Percentiles rank a stretch among this genome's conserved stretches.
These are phyloP conservation scores for Abscondita cerata DNA, from an alignment of 2,888 invertebrate species.

Conservation along the genomic window DNA sequence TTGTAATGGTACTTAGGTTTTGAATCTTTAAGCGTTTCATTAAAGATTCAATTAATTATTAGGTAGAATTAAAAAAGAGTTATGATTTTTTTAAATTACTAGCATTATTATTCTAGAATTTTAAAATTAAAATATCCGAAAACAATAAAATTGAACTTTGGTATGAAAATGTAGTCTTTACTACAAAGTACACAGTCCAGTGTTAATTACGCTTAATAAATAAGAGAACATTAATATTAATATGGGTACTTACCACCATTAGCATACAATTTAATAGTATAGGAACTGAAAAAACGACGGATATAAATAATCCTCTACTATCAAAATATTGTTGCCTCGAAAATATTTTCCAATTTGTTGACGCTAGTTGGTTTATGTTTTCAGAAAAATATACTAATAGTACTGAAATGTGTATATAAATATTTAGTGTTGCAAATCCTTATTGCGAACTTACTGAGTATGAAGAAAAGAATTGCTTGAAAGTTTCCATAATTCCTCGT, in stretches of 20 bases:
- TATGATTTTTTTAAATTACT: no score
- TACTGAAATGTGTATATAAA: slow-evolving; percentile 65
- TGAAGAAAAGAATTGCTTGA: slow-evolving; percentile 82
- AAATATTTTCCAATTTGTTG: slow-evolving; percentile 85
- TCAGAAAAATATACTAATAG: slow-evolving; percentile 89
- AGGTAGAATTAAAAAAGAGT: no score
- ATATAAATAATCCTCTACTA: slow-evolving; percentile 92
- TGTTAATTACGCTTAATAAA: no score
- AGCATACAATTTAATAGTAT: slow-evolving; percentile 91
- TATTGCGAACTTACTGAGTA: slow-evolving; percentile 71
- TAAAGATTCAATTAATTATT: no score
- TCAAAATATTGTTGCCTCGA: slow-evolving; percentile 94
- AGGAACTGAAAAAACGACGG: slow-evolving; percentile 92
- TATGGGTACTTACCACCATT: slow-evolving; percentile 80
- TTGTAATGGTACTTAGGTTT: no score
- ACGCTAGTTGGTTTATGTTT: slow-evolving; percentile 88
- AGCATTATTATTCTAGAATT: no score
- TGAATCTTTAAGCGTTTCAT: no score
- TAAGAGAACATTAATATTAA: not conserved
- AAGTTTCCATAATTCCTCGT: slow-evolving; percentile 88
- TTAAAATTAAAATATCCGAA: no score
- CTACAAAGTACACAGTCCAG: no score
- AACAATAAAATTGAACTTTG: no score
- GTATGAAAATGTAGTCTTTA: no score
- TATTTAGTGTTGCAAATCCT: not conserved